phyloP scores from a whole-genome alignment of 2,797 vertebrate species.

The Ambastaia sidthimunki region DNA sequence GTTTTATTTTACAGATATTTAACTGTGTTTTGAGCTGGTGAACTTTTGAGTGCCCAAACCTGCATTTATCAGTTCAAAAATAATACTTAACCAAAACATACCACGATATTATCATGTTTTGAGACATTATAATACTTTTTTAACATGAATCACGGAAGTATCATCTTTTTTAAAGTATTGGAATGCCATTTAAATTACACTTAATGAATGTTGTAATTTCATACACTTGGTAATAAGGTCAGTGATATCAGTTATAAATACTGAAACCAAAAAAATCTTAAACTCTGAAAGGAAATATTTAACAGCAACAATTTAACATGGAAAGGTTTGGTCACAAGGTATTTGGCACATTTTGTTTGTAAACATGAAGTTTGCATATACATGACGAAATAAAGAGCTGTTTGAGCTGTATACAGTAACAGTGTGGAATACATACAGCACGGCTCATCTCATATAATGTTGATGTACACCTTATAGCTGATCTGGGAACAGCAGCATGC shows the following conservation, averaged over 20 bases:
- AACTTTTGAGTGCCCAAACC: neutral
- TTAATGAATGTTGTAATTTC: neutral
- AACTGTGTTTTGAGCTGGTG: constrained; percentile 3
- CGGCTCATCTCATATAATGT: constrained; percentile 6
- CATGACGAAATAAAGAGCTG: constrained; percentile 1
- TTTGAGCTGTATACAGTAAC: constrained; percentile 1
- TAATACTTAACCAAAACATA: neutral
- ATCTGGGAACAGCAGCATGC: constrained; percentile 66
- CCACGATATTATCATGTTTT: neutral
- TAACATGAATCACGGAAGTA: neutral
- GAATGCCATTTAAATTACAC: neutral
- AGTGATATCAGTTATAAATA: neutral
- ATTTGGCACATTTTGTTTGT: constrained; percentile 45
- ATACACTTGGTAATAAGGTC: neutral
- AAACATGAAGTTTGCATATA: constrained; percentile 25
- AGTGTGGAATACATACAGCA: constrained; percentile 19
- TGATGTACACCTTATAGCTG: constrained; percentile 40
- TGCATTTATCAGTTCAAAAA: neutral
- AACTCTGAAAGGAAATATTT: too few species aligned
- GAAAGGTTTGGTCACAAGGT: constrained; percentile 32
- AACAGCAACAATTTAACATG: constrained; percentile 1
- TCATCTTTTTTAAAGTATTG: neutral
- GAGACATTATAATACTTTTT: neutral
- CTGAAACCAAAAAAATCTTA: too few species aligned
- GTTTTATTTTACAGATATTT: neutral